Evolutionary conservation across 2,888 invertebrate species (phyloP), one percentile per base, ranked within the genome.

Genomic region (Drosophila subsilvestris): DNA sequence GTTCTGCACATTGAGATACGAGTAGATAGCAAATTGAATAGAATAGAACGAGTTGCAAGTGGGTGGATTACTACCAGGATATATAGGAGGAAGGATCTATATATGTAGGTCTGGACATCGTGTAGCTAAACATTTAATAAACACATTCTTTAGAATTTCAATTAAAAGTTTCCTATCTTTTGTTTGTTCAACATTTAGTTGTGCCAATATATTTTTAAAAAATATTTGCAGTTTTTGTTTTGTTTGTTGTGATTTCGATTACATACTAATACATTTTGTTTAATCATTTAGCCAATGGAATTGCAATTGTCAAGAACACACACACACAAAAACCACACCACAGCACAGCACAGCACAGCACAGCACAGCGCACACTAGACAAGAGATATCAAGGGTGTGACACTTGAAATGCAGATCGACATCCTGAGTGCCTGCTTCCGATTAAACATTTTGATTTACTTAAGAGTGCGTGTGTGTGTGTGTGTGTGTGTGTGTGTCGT

Each of bases 181-280:
- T 27, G 0, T 32, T 71, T 75, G 58, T 66, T 70, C 59, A 78
- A 78, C 76, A 68, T 63, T 69, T 20, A 47, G 68, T 76, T 73
- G 74, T 81, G 78, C 70, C 55, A 69, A 78, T 78, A 76, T 78
- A 79, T 74, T 76, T 79, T 79, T 66, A 63, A 77, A 73, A 82
- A 81, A 80, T 80, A 76, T 63, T 79, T 62, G 49, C 79, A 44
- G 43, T 47, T 72, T 54, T 54, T 50, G 22, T 56, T 67, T 59
- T 69, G 48, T 53, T 55, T 56, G 56, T 44, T 48, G 22, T 55
- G 32, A 66, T 66, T 61, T 63, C 53, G 51, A 59, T 71, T 75
- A 73, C 45, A 75, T 53, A 51, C 59, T 77, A 72, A 59, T 51
- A 50, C 44, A 65, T 58, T 63, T 44, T 66, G 37, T 68, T 48